Evolutionary conservation across 2,113 vertebrate genomes (phyloP).

Genomic region (Melanocharis versteri): DNA sequence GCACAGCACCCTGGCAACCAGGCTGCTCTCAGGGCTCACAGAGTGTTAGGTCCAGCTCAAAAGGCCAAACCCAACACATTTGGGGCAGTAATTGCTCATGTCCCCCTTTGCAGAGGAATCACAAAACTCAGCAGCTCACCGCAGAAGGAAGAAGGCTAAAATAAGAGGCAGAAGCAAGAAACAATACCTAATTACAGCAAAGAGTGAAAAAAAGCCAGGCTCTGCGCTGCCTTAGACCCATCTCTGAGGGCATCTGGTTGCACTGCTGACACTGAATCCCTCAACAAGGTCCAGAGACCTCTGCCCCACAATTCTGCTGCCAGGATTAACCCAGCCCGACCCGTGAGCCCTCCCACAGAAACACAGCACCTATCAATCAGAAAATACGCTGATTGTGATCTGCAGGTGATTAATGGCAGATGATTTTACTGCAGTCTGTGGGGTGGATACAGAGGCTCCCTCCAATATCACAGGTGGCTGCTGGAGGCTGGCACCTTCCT

Average conservation of each 20-base stretch:
- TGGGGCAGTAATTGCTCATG: background rate
- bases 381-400: background rate
- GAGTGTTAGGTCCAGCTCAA: background rate
- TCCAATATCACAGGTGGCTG: background rate
- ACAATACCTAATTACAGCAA: background rate
- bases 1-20: background rate
- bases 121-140: background rate
- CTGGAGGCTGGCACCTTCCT: background rate
- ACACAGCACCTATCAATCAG: background rate
- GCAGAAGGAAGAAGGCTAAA: background rate
- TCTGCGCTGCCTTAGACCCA: background rate
- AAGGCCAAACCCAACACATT: background rate
- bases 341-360: background rate
- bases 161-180: background rate
- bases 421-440: background rate
- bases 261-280: background rate
- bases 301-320: background rate
- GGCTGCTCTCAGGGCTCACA: background rate
- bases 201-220: background rate
- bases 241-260: background rate
- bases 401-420: background rate
- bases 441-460: background rate
- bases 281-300: background rate
- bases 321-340: background rate
- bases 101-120: background rate